A percentile compares a stretch with the other conserved stretches of the same genome.
Conservation (phyloP, 2,113 vertebrate genomes). For the Anolis carolinensis region DNA sequence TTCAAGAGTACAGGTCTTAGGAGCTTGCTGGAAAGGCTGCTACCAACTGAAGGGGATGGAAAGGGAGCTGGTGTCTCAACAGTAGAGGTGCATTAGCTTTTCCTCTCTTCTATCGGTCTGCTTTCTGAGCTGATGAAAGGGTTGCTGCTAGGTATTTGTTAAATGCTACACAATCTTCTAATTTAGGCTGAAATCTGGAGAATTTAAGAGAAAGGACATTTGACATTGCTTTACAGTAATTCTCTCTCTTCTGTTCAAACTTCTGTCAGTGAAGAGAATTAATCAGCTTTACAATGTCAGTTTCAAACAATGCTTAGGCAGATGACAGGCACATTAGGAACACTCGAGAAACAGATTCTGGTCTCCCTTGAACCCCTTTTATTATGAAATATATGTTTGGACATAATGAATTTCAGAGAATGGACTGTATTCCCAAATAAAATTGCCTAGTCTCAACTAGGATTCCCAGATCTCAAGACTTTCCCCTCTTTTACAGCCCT, state of each 20-base stretch:
- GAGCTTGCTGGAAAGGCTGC: not conserved
- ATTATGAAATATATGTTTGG: not conserved
- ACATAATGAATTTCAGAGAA: too few relatives aligned
- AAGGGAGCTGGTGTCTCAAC: not conserved
- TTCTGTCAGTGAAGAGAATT: conserved; percentile 56
- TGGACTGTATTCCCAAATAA: not conserved
- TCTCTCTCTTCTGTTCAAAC: conserved; percentile 54
- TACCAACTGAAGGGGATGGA: not conserved
- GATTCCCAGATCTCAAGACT: too few relatives aligned
- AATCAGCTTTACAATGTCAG: conserved; percentile 14
- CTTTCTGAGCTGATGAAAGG: not conserved
- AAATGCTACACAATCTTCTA: conserved; percentile 49
- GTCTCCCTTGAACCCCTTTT: not conserved
- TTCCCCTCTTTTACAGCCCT: too few relatives aligned
- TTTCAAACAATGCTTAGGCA: not conserved
- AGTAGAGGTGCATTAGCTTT: not conserved
- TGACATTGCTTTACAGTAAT: conserved; percentile 51
- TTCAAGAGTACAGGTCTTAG: not conserved
- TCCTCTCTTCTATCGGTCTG: not conserved
- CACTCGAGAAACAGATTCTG: not conserved
- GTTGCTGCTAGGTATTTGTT: conserved; percentile 49
- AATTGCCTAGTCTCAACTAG: too few relatives aligned
- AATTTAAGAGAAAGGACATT: conserved; percentile 47
- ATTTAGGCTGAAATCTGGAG: conserved; percentile 45
- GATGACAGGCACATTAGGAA: not conserved